Conservation (phyloP, 1,140 invertebrate species). For the Xylocopa sonorina region DNA sequence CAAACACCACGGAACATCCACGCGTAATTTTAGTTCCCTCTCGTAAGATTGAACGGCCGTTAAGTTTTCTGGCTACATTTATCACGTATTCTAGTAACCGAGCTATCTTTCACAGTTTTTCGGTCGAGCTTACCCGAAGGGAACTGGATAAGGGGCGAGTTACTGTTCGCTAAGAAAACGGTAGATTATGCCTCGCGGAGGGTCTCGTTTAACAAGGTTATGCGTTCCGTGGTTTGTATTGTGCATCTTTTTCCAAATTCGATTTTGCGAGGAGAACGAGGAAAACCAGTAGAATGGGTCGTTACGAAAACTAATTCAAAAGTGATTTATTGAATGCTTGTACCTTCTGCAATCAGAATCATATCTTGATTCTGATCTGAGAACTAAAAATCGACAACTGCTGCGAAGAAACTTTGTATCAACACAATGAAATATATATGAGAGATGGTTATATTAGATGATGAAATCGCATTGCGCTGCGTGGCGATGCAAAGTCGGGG, state of each 20-base stretch:
- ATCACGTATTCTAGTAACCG: neutral
- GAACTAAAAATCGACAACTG: too few relatives aligned
- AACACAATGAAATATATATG: too few relatives aligned
- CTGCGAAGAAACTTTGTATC: too few relatives aligned
- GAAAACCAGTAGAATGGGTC: too few relatives aligned
- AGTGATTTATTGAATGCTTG: too few relatives aligned
- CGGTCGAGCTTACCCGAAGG: neutral
- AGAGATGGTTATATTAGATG: too few relatives aligned
- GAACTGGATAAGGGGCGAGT: constrained; percentile 4
- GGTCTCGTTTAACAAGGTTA: neutral
- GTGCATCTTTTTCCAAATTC: neutral
- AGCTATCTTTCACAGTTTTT: neutral
- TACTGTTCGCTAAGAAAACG: neutral
- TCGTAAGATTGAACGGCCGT: constrained; percentile 12
- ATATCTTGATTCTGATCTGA: too few relatives aligned
- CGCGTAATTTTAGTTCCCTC: neutral
- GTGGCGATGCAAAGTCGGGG: too few relatives aligned
- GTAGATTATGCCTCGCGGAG: neutral
- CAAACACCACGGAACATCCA: neutral
- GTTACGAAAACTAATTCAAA: too few relatives aligned
- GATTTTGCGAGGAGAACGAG: neutral
- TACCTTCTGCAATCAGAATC: too few relatives aligned
- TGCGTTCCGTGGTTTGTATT: neutral
- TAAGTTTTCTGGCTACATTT: neutral
- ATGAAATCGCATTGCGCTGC: too few relatives aligned